Conservation (phyloP, 2,797 vertebrate genomes). For the Parotocinclus haroldoi region DNA sequence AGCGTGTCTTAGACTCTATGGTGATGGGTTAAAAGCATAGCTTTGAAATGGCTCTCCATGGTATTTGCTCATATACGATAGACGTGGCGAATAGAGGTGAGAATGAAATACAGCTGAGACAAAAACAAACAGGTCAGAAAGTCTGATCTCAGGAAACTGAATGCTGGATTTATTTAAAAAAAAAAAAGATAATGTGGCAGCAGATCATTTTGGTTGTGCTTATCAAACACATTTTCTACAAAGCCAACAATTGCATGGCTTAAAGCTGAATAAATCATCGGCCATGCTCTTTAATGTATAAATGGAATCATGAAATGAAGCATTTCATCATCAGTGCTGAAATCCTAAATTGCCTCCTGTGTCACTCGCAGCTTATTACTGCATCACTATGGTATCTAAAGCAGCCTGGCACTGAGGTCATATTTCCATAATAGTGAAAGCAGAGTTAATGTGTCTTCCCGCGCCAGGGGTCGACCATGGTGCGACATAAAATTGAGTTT, state of each 20-base stretch:
- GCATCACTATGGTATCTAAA: slow-evolving; percentile 13
- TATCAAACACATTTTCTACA: slow-evolving; percentile 8
- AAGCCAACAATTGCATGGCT: slow-evolving; percentile 13
- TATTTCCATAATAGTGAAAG: slow-evolving; percentile 34
- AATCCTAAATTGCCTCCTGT: slow-evolving; percentile 21
- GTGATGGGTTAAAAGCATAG: no score
- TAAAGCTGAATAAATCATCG: slow-evolving; percentile 26
- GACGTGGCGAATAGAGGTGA: no score
- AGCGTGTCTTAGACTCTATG: no score
- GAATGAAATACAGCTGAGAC: no score
- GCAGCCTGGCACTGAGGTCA: slow-evolving; percentile 34
- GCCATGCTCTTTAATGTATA: slow-evolving; percentile 8
- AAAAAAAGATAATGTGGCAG: background rate
- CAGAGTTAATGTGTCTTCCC: slow-evolving; percentile 18
- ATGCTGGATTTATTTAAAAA: no score
- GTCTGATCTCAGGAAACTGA: no score
- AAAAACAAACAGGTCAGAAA: no score
- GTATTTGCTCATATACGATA: no score
- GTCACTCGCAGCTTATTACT: slow-evolving; percentile 25
- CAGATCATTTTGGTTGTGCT: background rate
- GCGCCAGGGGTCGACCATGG: slow-evolving; percentile 15
- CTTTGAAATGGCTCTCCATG: no score
- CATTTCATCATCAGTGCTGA: slow-evolving; percentile 33
- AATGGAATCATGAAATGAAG: no score
- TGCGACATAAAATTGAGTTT: slow-evolving; percentile 14